phyloP scores from a whole-genome alignment of 1,140 invertebrate species.

The Diachasmimorpha longicaudata region DNA sequence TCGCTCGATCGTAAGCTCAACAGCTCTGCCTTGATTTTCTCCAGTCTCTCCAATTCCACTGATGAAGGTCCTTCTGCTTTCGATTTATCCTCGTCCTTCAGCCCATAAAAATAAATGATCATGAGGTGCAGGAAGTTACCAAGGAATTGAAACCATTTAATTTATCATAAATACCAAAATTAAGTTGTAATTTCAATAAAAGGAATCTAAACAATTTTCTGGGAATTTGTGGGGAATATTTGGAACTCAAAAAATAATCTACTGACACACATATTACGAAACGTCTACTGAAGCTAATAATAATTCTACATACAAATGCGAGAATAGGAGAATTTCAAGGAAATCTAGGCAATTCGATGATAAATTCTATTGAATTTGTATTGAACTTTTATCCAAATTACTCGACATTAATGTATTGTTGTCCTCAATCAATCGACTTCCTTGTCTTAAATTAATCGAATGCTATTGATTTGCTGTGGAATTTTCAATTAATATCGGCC shows the following conservation, averaged over 20 bases:
- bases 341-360: too few relatives aligned
- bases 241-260: not conserved
- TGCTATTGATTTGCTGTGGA: too few relatives aligned
- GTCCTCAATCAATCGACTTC: too few relatives aligned
- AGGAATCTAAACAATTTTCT: not conserved
- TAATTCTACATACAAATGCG: not conserved
- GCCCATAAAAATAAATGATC: constrained; percentile 15
- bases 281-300: not conserved
- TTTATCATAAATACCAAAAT: not conserved
- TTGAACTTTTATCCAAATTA: too few relatives aligned
- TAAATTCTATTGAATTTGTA: too few relatives aligned
- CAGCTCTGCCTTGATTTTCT: constrained; percentile 64
- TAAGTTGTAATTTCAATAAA: not conserved
- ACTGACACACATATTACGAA: not conserved
- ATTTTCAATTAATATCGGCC: too few relatives aligned
- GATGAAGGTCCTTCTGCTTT: constrained; percentile 68
- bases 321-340: not conserved
- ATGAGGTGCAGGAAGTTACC: not conserved
- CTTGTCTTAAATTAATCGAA: too few relatives aligned
- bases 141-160: too few relatives aligned
- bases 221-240: not conserved
- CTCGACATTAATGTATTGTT: too few relatives aligned
- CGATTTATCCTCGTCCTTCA: constrained; percentile 72
- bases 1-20: constrained; percentile 54
- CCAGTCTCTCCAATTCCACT: constrained; percentile 68